Percentiles rank a stretch among this genome's conserved stretches.
Evolutionary conservation across 2,888 invertebrate species (phyloP).

Genomic region (Pachymerium ferrugineum): DNA sequence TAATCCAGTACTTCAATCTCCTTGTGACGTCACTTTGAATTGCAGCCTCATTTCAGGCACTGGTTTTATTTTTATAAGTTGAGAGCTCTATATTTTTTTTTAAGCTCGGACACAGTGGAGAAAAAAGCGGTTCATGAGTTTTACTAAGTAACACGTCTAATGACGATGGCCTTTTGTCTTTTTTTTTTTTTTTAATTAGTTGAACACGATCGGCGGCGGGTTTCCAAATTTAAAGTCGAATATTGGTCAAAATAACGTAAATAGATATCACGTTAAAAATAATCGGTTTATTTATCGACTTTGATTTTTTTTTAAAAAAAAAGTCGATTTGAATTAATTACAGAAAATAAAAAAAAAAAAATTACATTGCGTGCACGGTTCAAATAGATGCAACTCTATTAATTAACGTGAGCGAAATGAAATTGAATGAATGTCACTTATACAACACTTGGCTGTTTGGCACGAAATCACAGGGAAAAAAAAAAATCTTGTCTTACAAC

Average conservation of each 20-base stretch:
- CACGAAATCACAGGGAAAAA: no score
- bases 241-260: slow-evolving; percentile 24
- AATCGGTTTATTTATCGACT: no score
- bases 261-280: not conserved
- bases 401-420: no score
- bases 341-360: no score
- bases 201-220: slow-evolving; percentile 24
- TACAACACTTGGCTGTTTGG: no score
- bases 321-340: no score
- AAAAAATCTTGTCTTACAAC: no score
- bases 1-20: slow-evolving; percentile 15
- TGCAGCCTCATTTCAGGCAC: slow-evolving; percentile 24
- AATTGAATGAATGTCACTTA: no score
- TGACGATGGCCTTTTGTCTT: slow-evolving; percentile 19
- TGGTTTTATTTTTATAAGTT: slow-evolving; percentile 18
- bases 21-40: slow-evolving; percentile 21
- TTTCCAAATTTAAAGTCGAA: slow-evolving; percentile 11
- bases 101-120: slow-evolving; percentile 13
- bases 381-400: no score
- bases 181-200: not conserved
- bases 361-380: no score
- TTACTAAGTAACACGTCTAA: slow-evolving; percentile 20
- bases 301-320: no score
- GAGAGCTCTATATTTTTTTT: not conserved
- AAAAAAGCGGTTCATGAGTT: slow-evolving; percentile 14